Evolutionary conservation across 2,888 invertebrate genomes (phyloP).

Genomic region (Syrista parreyssii): DNA sequence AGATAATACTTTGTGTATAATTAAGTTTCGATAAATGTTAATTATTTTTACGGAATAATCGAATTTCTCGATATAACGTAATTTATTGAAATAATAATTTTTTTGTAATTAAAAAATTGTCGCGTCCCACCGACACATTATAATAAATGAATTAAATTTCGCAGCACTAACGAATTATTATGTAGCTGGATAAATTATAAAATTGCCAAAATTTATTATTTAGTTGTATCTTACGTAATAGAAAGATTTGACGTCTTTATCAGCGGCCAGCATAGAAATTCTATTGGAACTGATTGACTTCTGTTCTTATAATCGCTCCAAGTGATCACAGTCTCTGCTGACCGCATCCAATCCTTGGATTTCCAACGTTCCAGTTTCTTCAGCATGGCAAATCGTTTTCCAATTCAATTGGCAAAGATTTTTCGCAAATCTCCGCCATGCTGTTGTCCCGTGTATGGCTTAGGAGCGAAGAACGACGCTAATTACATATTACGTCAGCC

Average conservation of each 20-base stretch:
- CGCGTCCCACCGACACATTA: no score
- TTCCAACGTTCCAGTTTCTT: no score
- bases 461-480: no score
- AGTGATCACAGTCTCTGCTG: no score
- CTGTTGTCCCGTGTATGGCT: not conserved
- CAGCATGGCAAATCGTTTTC: slow-evolving; percentile 33
- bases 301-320: no score
- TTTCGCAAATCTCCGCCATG: slow-evolving; percentile 6
- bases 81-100: not conserved
- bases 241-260: not conserved
- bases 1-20: not conserved
- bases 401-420: slow-evolving; percentile 24
- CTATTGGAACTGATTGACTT: no score
- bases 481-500: no score
- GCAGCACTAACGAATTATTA: no score
- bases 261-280: no score
- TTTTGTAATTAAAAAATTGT: not conserved
- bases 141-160: not conserved
- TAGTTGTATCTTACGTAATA: not conserved
- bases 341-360: no score
- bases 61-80: not conserved
- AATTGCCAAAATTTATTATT: no score
- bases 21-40: not conserved
- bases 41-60: not conserved
- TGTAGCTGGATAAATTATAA: no score